Conservation (phyloP, 2,888 invertebrate species). For the Steinernema hermaphroditum region DNA sequence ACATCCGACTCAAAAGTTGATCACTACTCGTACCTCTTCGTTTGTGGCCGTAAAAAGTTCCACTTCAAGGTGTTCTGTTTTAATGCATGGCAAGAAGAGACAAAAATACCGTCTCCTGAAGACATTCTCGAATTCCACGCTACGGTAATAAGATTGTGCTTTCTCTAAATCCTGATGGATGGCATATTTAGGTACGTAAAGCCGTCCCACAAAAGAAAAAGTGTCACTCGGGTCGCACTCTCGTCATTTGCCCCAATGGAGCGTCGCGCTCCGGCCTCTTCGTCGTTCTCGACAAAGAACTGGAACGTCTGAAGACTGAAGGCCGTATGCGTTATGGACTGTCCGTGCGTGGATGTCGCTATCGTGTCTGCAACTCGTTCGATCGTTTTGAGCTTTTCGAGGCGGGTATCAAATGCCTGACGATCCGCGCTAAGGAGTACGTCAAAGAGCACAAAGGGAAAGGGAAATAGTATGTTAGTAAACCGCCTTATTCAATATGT, state of each 20-base stretch:
- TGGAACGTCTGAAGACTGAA: conserved; percentile 33
- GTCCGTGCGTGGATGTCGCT: no score
- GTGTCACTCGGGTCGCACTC: conserved; percentile 22
- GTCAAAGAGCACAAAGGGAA: no score
- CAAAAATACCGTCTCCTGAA: conserved; percentile 29
- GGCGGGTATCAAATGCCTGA: no score
- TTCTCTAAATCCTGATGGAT: background rate
- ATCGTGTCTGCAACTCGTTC: no score
- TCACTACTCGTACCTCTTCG: background rate
- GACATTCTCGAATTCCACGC: conserved; percentile 24
- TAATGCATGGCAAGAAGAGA: conserved; percentile 35
- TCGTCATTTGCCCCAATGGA: conserved; percentile 32
- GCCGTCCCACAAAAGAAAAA: background rate
- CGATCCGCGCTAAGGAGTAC: no score
- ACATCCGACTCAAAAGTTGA: conserved; percentile 25
- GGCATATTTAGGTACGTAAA: background rate
- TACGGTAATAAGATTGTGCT: background rate
- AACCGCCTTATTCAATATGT: no score
- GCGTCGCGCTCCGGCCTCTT: conserved; percentile 35
- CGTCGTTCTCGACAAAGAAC: conserved; percentile 32
- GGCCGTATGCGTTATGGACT: conserved; percentile 26
- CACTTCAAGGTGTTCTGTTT: conserved; percentile 31
- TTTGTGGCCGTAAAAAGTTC: conserved; percentile 22
- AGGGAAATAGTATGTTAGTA: no score
- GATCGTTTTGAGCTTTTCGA: no score